These are phyloP conservation scores for Lutraria lutraria DNA, from an alignment of 2,888 invertebrate genomes.

Conservation along the genomic window DNA sequence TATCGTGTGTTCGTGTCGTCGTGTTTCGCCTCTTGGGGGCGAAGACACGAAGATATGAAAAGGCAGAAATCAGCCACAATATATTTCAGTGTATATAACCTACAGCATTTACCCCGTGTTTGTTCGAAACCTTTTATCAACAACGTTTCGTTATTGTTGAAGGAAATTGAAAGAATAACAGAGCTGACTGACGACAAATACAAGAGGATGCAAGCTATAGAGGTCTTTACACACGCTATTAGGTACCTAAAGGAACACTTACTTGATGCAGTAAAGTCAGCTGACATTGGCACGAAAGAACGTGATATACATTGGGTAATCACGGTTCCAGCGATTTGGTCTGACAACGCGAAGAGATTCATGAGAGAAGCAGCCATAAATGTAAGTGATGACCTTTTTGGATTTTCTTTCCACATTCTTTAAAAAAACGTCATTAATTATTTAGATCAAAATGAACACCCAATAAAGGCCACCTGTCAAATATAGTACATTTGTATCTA, in stretches of 20 bases:
- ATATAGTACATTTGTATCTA: no score
- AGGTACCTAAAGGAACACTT: slow-evolving; percentile 45
- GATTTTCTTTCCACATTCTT: not conserved
- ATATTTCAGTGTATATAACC: no score
- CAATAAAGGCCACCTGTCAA: no score
- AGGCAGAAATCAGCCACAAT: no score
- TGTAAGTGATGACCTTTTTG: slow-evolving; percentile 17
- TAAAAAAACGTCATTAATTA: no score
- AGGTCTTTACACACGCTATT: slow-evolving; percentile 40
- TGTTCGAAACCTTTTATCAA: no score
- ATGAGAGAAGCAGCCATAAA: slow-evolving; percentile 59
- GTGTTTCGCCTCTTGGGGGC: no score
- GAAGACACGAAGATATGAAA: no score
- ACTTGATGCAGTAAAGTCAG: not conserved
- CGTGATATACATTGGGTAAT: slow-evolving; percentile 48
- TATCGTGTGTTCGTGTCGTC: no score
- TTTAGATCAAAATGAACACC: no score
- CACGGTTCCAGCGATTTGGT: slow-evolving; percentile 57
- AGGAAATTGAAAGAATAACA: slow-evolving; percentile 21
- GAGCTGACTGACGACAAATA: slow-evolving; percentile 12
- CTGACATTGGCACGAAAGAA: not conserved
- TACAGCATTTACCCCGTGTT: no score
- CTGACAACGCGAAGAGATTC: slow-evolving; percentile 53
- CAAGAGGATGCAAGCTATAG: slow-evolving; percentile 45
- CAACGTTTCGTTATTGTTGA: not conserved